phyloP scores from a whole-genome alignment of 2,797 vertebrate species.

The Gobio occitaniae region DNA sequence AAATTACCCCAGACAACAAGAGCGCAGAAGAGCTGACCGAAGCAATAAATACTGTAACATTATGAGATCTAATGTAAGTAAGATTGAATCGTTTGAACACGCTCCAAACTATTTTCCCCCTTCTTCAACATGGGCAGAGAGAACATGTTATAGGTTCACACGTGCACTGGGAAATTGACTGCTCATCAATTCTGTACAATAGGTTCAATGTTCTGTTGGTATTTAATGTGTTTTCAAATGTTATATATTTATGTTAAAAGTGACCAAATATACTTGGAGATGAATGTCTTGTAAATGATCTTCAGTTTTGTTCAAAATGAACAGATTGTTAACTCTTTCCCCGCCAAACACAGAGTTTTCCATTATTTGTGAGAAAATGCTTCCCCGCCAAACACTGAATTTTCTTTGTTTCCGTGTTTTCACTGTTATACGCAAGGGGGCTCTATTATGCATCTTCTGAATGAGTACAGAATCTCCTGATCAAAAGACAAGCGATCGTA shows the following conservation, averaged over 20 bases:
- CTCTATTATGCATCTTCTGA: too few species aligned
- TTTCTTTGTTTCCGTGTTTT: too few species aligned
- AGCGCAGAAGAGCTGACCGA: not conserved
- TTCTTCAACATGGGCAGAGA: not conserved
- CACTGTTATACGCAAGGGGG: too few species aligned
- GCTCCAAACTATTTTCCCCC: not conserved
- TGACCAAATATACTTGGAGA: not conserved
- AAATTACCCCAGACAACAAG: conserved; percentile 42
- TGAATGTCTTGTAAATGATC: not conserved
- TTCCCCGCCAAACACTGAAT: too few species aligned
- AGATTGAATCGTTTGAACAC: not conserved
- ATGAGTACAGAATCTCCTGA: too few species aligned
- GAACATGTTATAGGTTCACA: not conserved
- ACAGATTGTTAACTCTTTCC: not conserved
- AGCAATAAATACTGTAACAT: not conserved
- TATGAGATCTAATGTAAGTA: not conserved
- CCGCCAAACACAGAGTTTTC: too few species aligned
- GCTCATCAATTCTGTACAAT: not conserved
- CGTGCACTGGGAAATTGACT: not conserved
- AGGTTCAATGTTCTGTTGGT: not conserved
- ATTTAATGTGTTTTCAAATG: not conserved
- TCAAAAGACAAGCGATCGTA: too few species aligned
- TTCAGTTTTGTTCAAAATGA: not conserved
- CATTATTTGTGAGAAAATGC: too few species aligned
- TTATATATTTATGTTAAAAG: not conserved